Evolutionary conservation across 2,113 vertebrate species (phyloP).

Genomic region (Corythornis vintsioides): DNA sequence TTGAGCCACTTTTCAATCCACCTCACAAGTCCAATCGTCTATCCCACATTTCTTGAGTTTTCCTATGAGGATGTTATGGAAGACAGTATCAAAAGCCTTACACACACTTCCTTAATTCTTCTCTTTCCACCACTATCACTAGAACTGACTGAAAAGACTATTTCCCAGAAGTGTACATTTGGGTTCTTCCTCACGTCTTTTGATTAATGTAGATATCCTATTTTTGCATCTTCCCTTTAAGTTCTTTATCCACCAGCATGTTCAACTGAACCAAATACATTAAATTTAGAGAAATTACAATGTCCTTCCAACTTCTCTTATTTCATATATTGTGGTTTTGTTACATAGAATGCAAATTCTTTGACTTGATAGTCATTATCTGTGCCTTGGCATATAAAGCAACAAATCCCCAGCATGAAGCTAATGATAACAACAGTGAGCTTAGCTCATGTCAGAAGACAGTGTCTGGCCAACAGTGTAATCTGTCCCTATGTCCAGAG

Average conservation of each 20-base stretch:
- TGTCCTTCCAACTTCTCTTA: background rate
- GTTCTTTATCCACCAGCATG: background rate
- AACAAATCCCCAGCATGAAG: background rate
- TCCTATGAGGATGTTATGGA: too few species aligned
- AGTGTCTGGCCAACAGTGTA: background rate
- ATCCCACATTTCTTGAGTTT: too few species aligned
- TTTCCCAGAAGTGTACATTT: background rate
- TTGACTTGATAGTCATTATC: background rate
- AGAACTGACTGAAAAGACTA: background rate
- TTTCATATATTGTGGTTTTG: background rate
- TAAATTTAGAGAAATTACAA: background rate
- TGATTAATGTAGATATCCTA: background rate
- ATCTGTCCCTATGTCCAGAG: background rate
- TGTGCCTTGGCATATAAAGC: background rate
- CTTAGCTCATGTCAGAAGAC: background rate
- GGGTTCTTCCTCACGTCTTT: background rate
- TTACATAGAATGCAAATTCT: background rate
- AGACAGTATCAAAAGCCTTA: too few species aligned
- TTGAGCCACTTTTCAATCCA: too few species aligned
- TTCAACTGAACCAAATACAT: background rate
- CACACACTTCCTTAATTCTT: background rate
- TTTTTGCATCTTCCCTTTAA: background rate
- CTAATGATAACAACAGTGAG: background rate
- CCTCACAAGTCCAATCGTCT: too few species aligned
- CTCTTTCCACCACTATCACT: background rate